phyloP scores from a whole-genome alignment of 2,797 vertebrate species.

The Lepilemur ruficaudatus region DNA sequence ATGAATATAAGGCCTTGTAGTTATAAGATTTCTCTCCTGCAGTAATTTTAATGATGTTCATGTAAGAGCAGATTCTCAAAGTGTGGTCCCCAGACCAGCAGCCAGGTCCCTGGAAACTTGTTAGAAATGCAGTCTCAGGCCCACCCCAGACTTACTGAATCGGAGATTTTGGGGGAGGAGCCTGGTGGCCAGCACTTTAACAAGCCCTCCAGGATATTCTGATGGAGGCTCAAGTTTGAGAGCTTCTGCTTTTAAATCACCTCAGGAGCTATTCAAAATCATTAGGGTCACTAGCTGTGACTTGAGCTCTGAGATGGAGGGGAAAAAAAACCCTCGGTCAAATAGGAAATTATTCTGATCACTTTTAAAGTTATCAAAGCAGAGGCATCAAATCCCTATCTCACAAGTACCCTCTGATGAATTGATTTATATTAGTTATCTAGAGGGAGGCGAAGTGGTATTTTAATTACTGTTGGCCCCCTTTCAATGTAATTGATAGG shows the following conservation, averaged over 20 bases:
- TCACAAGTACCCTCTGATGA: neutral
- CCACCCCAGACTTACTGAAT: neutral
- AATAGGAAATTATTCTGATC: neutral
- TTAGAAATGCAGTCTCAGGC: neutral
- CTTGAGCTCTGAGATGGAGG: neutral
- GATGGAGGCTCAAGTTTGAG: neutral
- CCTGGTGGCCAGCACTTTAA: neutral
- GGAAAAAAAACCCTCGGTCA: neutral
- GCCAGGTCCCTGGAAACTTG: neutral
- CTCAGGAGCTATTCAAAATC: neutral
- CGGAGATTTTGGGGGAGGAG: neutral
- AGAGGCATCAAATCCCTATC: neutral
- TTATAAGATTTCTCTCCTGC: neutral
- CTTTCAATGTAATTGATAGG: neutral
- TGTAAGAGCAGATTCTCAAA: neutral
- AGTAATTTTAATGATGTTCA: neutral
- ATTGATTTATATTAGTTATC: neutral
- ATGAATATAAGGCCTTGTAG: neutral
- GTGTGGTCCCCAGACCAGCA: neutral
- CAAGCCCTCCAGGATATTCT: neutral
- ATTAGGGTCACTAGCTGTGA: neutral
- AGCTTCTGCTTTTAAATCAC: neutral
- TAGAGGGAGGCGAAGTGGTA: neutral
- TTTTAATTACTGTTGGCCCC: neutral
- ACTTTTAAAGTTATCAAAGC: neutral